Percentiles rank a stretch among this genome's conserved stretches.
Conservation (phyloP, 64 coral and sea anemone genomes). For the Catalaphyllia jardinei region DNA sequence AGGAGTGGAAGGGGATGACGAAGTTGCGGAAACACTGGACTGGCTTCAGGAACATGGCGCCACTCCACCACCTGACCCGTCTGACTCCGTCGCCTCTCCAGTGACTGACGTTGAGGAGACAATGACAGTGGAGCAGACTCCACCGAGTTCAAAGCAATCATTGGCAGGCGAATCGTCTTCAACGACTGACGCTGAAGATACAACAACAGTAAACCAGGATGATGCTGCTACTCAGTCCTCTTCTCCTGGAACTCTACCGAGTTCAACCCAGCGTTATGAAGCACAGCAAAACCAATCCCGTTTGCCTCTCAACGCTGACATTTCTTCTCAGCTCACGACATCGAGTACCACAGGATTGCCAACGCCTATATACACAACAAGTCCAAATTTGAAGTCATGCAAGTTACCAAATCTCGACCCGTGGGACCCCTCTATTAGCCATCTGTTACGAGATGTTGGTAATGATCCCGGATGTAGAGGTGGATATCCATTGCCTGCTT, state of each 20-base stretch:
- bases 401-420: slow-evolving; percentile 82
- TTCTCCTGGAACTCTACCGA: no score
- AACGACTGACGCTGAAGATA: neutral
- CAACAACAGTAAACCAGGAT: neutral
- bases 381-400: slow-evolving; percentile 31
- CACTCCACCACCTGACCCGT: neutral
- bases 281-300: neutral
- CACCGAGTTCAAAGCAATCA: neutral
- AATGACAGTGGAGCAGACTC: neutral
- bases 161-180: neutral
- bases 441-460: slow-evolving; percentile 65
- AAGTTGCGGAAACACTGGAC: slow-evolving; percentile 16
- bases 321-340: neutral
- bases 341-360: neutral
- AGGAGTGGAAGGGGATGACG: slow-evolving; percentile 9
- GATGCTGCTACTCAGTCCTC: no score
- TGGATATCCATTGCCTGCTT: slow-evolving; percentile 53
- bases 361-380: slow-evolving; percentile 9
- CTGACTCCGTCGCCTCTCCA: neutral
- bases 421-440: slow-evolving; percentile 73
- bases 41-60: slow-evolving; percentile 9
- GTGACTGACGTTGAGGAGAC: neutral
- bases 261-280: no score
- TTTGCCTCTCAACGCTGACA: neutral
- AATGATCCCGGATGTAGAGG: slow-evolving; percentile 64